These are phyloP conservation scores for Aspidiotus rigidus DNA, from an alignment of 2,888 invertebrate genomes.

Conservation along the genomic window DNA sequence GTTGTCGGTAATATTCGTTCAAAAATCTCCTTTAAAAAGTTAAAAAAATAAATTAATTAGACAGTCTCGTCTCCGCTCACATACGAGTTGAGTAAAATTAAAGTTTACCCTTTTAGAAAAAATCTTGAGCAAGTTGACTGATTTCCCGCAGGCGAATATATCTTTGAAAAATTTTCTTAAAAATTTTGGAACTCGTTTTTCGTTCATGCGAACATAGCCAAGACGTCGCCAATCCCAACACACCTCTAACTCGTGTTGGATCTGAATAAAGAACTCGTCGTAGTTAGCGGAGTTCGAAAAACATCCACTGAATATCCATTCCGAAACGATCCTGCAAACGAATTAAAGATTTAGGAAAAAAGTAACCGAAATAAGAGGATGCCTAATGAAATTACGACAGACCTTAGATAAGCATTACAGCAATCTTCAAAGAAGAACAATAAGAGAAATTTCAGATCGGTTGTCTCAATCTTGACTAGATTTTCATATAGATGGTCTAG, in stretches of 20 bases:
- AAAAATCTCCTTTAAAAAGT: constrained; percentile 11
- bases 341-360: neutral
- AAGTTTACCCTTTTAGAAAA: constrained; percentile 11
- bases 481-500: constrained; percentile 17
- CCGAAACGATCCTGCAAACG: constrained; percentile 14
- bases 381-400: neutral
- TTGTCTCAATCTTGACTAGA: neutral
- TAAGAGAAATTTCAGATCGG: constrained; percentile 18
- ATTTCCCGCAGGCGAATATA: constrained; percentile 26
- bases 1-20: neutral
- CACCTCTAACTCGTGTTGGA: constrained; percentile 18
- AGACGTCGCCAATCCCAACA: constrained; percentile 24
- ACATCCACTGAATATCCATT: constrained; percentile 27
- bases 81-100: neutral
- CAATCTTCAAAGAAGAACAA: constrained; percentile 20
- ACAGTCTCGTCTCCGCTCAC: neutral
- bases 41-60: neutral
- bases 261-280: constrained; percentile 24
- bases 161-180: constrained; percentile 26
- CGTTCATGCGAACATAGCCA: constrained; percentile 20
- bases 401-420: constrained; percentile 23
- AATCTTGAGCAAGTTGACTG: constrained; percentile 27
- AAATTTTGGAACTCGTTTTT: constrained; percentile 16
- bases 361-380: neutral
- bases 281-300: constrained; percentile 22